A percentile compares a stretch with the other conserved stretches of the same genome.
Evolutionary conservation across 2,113 vertebrate genomes (phyloP).

Genomic region (Bos indicus): DNA sequence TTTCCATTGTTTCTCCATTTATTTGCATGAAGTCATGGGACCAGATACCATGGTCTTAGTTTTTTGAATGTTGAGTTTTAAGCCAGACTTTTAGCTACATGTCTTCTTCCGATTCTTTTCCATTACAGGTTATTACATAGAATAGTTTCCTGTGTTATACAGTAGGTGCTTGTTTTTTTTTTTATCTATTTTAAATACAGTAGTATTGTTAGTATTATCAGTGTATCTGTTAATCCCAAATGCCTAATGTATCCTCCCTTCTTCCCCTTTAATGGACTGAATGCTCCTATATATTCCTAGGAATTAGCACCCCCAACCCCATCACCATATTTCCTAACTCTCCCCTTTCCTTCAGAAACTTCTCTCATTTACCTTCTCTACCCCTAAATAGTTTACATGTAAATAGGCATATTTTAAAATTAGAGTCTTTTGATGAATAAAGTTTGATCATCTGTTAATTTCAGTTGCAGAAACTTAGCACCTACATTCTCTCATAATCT

Average conservation of each 20-base stretch:
- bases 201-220: too few species aligned
- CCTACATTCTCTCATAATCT: background rate
- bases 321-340: rapidly evolving
- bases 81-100: background rate
- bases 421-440: background rate
- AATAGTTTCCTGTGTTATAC: background rate
- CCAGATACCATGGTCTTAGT: background rate
- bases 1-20: background rate
- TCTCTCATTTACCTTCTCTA: background rate
- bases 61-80: background rate
- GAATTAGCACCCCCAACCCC: background rate
- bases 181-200: background rate
- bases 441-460: background rate
- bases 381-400: background rate
- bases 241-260: background rate
- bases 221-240: background rate
- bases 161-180: background rate
- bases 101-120: background rate
- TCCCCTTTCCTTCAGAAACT: background rate
- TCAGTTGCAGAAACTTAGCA: background rate
- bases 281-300: background rate
- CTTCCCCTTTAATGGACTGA: background rate
- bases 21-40: background rate
- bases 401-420: background rate
- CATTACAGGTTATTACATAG: background rate